Evolutionary conservation across 1,140 invertebrate species (phyloP), one percentile per base, ranked within the genome.

Genomic region (Cydia amplana): DNA sequence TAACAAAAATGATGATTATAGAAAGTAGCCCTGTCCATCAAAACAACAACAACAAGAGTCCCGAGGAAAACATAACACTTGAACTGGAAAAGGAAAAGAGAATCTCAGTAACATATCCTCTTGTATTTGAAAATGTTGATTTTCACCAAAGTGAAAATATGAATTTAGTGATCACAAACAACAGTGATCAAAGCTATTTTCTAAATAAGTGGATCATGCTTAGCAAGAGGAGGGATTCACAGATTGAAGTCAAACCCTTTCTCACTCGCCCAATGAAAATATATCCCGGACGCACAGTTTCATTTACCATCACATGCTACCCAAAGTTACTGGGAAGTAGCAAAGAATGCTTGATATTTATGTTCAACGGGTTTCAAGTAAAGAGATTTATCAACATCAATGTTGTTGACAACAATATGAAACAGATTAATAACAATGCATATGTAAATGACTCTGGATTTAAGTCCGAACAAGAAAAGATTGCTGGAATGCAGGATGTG

Each of bases 1-100:
- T 95, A 20, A 77, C 95, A 70, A 93, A 94, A 78, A 82, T 96
- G 43, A 83, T 95, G 23, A 83, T 80, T 55, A 82, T 77, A 79
- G 83, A 85, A 72, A 79, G 74, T 74, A 76, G 40, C 65, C 43
- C 36, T 16, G n/a, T 28, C 73, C 46, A 70, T 70, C 55, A 78
- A 72, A 55, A 77, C 65, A 36, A 78, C 77, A 36, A 36, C n/a
- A 67, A 20, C 12, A 74, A 75, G 20, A n/a, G 25, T 55, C 75
- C 79, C 80, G 81, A 86, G 78, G 83, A 87, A 64, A 75, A 83
- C 46, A 74, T 49, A 23, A 85, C 75, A 74, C 75, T 88, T 32
- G 60, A 77, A 12, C 20, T 87, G 36, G 87, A 89, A 85, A 80
- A 81, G 74, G 75, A 90, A 76, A 83, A 85, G 73, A 78, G 82